Evolutionary conservation across 2,797 vertebrate genomes (phyloP), one percentile per base, ranked within the genome.

Genomic region (Chrysocyon brachyurus): DNA sequence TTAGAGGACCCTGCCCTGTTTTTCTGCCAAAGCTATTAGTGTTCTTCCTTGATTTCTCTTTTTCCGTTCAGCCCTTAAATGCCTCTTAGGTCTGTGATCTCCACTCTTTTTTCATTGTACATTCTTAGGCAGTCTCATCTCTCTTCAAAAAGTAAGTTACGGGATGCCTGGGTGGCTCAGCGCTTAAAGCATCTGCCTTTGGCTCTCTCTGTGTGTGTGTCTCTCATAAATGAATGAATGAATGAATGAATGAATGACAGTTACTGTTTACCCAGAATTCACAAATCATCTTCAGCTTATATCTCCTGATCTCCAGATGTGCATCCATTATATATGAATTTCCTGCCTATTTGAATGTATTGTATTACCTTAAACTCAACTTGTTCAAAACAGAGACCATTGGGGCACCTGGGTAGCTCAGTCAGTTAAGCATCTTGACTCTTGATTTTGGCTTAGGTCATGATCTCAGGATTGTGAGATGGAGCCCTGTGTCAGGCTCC

Each of bases 291-390:
- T 81, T 86, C n/a, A 84, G 17, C 10, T 19, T 70, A 78, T 26
- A 31, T 90, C 17, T 79, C 63, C 70, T 94, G 16, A 61, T 77
- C 21, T 81, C 15, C 66, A 90, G 12, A 52, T 56, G 12, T 49
- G 2, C 75, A 57, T 70, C 10, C 33, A 33, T 6, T 77, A 26
- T 84, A 26, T 79, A n/a, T 93, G 26, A 73, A 26, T 54, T 61
- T 14, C 49, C 22, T 87, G 90, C 28, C 17, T n/a, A 8, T 75
- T 88, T 93, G 86, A 75, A 87, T 90, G n/a, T 95, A 28, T 92
- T 73, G 12, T 63, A 46, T 72, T 83, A 66, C 40, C 88, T 68
- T 63, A 75, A 57, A 49, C 28, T 61, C 59, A 63, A 2, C 52
- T 63, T 85, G 36, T 72, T 79, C 10, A 87, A 91, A 91, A 73